These are phyloP conservation scores for Leiothrix lutea DNA, from an alignment of 2,113 vertebrate species.

Conservation along the genomic window DNA sequence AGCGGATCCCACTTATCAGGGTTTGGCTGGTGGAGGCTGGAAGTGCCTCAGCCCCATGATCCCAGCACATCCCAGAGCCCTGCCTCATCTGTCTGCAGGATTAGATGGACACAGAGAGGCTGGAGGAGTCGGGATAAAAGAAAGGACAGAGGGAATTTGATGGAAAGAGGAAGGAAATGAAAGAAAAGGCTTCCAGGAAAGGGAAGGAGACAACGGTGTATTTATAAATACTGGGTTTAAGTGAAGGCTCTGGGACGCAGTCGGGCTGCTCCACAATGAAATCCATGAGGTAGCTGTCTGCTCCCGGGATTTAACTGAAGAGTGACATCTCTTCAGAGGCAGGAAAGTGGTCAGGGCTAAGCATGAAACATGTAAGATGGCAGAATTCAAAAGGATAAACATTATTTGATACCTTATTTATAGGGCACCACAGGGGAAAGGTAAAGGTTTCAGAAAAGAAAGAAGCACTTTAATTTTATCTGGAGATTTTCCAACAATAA, in stretches of 20 bases:
- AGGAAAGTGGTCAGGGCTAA: constrained; percentile 1
- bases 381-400: constrained; percentile 45
- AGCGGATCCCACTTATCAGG: not conserved
- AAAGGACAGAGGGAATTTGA: not conserved
- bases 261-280: not conserved
- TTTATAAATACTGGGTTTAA: not conserved
- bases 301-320: not conserved
- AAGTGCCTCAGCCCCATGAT: not conserved
- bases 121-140: not conserved
- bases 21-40: not conserved
- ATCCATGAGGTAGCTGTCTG: not conserved
- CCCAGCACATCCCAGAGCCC: rapidly evolving
- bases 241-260: not conserved
- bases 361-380: constrained; percentile 1
- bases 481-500: constrained; percentile 76
- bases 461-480: constrained; percentile 70
- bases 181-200: not conserved
- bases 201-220: not conserved
- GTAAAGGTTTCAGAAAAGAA: constrained; percentile 50
- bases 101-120: not conserved
- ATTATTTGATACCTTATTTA: constrained; percentile 46
- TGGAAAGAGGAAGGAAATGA: not conserved
- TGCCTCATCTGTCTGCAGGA: constrained; percentile 32
- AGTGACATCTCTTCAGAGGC: constrained; percentile 32
- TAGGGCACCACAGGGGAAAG: constrained; percentile 39